Percentiles rank a stretch among this genome's conserved stretches.
Evolutionary conservation across 2,113 vertebrate genomes (phyloP).

Genomic region (Tenebrosternarchus preto): DNA sequence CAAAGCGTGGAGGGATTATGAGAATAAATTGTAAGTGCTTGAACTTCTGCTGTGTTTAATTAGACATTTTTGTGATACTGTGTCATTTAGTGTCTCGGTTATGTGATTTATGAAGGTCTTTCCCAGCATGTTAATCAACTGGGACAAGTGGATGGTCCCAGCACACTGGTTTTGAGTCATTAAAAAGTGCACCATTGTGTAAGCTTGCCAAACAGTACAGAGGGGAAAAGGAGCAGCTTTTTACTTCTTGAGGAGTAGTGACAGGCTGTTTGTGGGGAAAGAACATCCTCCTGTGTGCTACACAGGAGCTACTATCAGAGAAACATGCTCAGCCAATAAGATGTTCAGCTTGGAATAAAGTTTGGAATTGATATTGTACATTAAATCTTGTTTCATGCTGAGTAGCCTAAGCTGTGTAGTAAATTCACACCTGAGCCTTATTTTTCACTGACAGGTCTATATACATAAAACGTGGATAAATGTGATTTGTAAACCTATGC

Average conservation of each 20-base stretch:
- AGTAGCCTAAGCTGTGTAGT: no score
- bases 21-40: slow-evolving; percentile 74
- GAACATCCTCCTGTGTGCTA: not conserved
- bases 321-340: not conserved
- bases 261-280: not conserved
- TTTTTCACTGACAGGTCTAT: no score
- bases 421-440: no score
- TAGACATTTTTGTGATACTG: not conserved
- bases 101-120: not conserved
- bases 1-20: slow-evolving; percentile 76
- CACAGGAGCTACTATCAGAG: not conserved
- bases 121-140: not conserved
- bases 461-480: no score
- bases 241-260: not conserved
- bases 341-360: no score
- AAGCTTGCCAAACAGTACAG: not conserved
- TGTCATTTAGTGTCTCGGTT: not conserved
- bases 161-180: slow-evolving; percentile 1
- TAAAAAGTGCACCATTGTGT: slow-evolving; percentile 7
- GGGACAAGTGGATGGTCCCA: not conserved
- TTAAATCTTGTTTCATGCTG: no score
- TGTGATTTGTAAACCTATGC: not conserved
- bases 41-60: slow-evolving; percentile 12
- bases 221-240: slow-evolving; percentile 1
- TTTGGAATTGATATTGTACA: no score